Evolutionary conservation across 2,797 vertebrate species (phyloP).

Genomic region (Hirundo rustica): DNA sequence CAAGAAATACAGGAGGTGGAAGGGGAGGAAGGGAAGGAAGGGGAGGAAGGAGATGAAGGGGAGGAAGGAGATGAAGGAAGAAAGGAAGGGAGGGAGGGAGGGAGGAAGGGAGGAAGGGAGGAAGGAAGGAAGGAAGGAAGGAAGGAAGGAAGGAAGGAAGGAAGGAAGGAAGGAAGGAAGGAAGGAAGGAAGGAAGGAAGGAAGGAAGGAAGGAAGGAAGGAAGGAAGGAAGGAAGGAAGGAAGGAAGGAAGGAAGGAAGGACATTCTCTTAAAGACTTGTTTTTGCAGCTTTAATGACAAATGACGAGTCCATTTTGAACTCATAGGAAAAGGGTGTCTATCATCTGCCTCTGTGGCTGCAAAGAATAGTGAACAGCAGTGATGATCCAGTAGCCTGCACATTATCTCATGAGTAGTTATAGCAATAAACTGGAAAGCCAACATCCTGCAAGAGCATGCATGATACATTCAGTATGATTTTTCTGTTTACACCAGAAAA

Average conservation of each 20-base stretch:
- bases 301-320: background rate
- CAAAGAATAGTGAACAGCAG: background rate
- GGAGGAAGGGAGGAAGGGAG: background rate
- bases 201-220: too few relatives aligned
- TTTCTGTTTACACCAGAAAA: background rate
- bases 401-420: background rate
- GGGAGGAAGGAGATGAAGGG: too few relatives aligned
- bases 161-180: too few relatives aligned
- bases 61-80: too few relatives aligned
- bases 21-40: background rate
- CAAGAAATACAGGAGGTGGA: background rate
- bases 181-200: background rate
- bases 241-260: too few relatives aligned
- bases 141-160: too few relatives aligned
- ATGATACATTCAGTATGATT: background rate
- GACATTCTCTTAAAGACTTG: background rate
- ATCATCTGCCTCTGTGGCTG: background rate
- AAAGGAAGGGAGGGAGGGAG: too few relatives aligned
- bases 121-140: background rate
- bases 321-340: background rate
- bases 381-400: background rate
- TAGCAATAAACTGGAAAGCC: background rate
- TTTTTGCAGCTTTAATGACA: background rate
- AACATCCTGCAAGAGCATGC: background rate
- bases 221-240: too few relatives aligned